Conservation (phyloP, 2,888 invertebrate species). For the Pinctada fucata region DNA sequence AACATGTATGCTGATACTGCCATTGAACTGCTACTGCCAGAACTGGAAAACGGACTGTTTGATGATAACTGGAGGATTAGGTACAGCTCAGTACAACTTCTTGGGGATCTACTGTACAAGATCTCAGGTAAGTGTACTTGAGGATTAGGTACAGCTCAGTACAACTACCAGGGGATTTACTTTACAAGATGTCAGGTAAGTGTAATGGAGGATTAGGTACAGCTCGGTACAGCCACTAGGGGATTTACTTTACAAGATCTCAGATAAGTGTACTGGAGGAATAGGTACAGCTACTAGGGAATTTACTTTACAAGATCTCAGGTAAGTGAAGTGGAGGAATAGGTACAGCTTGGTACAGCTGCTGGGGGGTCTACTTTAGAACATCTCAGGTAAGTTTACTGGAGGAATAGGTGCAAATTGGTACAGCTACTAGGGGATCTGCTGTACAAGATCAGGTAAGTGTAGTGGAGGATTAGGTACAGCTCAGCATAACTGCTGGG, state of each 20-base stretch:
- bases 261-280: constrained; percentile 80
- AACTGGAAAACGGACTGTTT: constrained; percentile 92
- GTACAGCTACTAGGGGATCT: constrained; percentile 97
- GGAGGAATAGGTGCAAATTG: constrained; percentile 95
- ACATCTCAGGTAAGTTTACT: constrained; percentile 91
- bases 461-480: constrained; percentile 8
- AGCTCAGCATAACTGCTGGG: background rate
- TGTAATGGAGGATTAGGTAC: constrained; percentile 91
- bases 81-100: constrained; percentile 92
- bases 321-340: constrained; percentile 79
- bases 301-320: background rate
- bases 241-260: constrained; percentile 95
- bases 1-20: constrained; percentile 97
- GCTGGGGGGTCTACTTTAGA: constrained; percentile 95
- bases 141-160: background rate
- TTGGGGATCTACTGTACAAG: constrained; percentile 96
- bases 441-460: constrained; percentile 92
- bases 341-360: constrained; percentile 94
- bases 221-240: constrained; percentile 96
- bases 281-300: background rate
- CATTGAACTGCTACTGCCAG: constrained; percentile 93
- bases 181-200: background rate
- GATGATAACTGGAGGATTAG: constrained; percentile 99
- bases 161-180: background rate
- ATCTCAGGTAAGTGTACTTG: constrained; percentile 85